These are phyloP conservation scores for Trichechus manatus DNA, from an alignment of 2,113 vertebrate genomes.

Conservation along the genomic window DNA sequence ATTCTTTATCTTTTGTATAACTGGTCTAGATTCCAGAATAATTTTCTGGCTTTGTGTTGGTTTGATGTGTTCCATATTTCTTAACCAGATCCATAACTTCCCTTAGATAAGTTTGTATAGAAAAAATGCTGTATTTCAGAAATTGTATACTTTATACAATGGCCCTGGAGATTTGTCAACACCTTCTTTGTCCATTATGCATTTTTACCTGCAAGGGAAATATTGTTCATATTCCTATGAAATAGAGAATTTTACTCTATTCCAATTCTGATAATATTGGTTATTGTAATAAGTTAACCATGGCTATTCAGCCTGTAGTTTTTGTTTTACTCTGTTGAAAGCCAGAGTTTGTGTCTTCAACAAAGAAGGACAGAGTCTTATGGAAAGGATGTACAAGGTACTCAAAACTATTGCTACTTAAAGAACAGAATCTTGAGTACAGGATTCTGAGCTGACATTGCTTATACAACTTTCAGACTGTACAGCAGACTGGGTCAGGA, in stretches of 20 bases:
- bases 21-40: neutral
- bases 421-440: neutral
- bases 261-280: too few relatives aligned
- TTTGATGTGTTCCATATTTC: neutral
- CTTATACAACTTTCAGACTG: neutral
- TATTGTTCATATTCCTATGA: too few relatives aligned
- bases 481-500: neutral
- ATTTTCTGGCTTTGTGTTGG: neutral
- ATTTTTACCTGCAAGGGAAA: too few relatives aligned
- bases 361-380: neutral
- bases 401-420: neutral
- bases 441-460: neutral
- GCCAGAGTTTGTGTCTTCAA: too few relatives aligned
- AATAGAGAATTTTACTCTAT: too few relatives aligned
- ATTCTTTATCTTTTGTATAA: neutral
- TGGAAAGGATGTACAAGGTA: neutral
- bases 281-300: too few relatives aligned
- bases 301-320: too few relatives aligned
- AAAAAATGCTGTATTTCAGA: neutral
- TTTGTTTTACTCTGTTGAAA: too few relatives aligned
- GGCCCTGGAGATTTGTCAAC: too few relatives aligned
- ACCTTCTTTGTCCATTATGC: too few relatives aligned
- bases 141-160: too few relatives aligned
- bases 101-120: neutral
- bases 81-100: neutral